These are phyloP conservation scores for Sebastes flavidus DNA, from an alignment of 2,797 vertebrate species.

Conservation along the genomic window DNA sequence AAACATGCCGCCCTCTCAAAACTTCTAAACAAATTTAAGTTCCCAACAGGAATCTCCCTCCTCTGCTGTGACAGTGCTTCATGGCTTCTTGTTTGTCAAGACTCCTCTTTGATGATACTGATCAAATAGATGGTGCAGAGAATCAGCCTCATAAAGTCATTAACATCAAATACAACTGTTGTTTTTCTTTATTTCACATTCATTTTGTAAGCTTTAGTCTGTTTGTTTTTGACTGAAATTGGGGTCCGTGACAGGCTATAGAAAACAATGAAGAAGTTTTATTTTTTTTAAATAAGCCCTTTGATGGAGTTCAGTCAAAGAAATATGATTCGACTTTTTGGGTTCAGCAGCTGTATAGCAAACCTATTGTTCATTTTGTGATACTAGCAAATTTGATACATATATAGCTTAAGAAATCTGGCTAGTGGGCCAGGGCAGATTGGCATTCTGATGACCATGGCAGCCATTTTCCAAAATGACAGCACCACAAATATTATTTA, in stretches of 20 bases:
- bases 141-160: slow-evolving; percentile 3
- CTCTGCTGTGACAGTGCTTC: neutral
- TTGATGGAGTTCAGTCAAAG: neutral
- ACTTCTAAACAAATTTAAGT: neutral
- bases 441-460: no score
- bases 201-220: neutral
- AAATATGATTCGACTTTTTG: neutral
- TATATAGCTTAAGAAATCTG: no score
- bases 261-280: neutral
- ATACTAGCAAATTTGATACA: no score
- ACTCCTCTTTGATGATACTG: slow-evolving; percentile 1
- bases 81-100: slow-evolving; percentile 3
- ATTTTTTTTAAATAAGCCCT: neutral
- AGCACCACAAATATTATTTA: no score
- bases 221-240: neutral
- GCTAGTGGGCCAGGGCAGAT: accelerated
- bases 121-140: slow-evolving; percentile 14
- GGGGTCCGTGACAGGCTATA: neutral
- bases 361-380: no score
- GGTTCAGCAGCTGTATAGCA: neutral
- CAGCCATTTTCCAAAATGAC: no score
- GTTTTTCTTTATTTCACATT: neutral
- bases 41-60: neutral
- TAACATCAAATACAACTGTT: neutral
- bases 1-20: slow-evolving; percentile 5